A percentile compares a stretch with the other conserved stretches of the same genome.
phyloP scores from a whole-genome alignment of 2,113 vertebrate genomes.

The Coryphaenoides rupestris region DNA sequence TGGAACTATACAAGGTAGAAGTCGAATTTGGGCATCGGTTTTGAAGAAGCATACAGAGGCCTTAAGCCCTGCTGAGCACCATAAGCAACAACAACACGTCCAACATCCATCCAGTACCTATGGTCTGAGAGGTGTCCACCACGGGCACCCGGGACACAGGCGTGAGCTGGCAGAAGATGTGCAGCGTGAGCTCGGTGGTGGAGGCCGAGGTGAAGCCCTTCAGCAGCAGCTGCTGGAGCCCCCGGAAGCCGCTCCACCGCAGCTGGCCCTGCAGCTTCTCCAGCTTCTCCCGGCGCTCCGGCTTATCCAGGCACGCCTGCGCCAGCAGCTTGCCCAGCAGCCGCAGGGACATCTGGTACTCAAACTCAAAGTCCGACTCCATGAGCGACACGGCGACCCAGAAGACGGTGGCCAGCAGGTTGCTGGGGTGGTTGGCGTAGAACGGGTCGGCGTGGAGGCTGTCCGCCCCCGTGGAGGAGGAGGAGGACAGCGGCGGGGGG shows the following conservation, averaged over 20 bases:
- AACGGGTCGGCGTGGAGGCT: constrained; percentile 76
- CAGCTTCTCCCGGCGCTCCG: constrained; percentile 89
- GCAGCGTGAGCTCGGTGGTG: constrained; percentile 90
- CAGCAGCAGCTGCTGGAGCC: constrained; percentile 91
- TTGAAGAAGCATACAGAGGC: too few species aligned
- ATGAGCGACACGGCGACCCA: constrained; percentile 95
- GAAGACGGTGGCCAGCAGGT: constrained; percentile 91
- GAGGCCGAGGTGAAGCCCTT: constrained; percentile 94
- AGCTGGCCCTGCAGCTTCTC: constrained; percentile 94
- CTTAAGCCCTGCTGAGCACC: too few species aligned
- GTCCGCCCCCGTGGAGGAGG: too few species aligned
- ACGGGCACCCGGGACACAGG: constrained; percentile 89
- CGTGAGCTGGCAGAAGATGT: constrained; percentile 92
- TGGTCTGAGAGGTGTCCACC: constrained; percentile 92
- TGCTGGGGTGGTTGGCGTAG: constrained; percentile 88
- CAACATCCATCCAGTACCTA: constrained; percentile 82
- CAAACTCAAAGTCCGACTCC: constrained; percentile 99
- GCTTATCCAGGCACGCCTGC: constrained; percentile 87
- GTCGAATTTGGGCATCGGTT: too few species aligned
- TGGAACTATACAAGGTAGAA: too few species aligned
- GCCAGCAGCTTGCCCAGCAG: constrained; percentile 87
- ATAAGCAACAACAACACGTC: too few species aligned
- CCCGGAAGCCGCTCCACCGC: constrained; percentile 90
- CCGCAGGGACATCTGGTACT: constrained; percentile 91
- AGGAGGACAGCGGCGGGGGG: constrained; percentile 65